Evolutionary conservation across 53 echinoderm and acorn worm species (phyloP).

Genomic region (Pentamera pediparva): DNA sequence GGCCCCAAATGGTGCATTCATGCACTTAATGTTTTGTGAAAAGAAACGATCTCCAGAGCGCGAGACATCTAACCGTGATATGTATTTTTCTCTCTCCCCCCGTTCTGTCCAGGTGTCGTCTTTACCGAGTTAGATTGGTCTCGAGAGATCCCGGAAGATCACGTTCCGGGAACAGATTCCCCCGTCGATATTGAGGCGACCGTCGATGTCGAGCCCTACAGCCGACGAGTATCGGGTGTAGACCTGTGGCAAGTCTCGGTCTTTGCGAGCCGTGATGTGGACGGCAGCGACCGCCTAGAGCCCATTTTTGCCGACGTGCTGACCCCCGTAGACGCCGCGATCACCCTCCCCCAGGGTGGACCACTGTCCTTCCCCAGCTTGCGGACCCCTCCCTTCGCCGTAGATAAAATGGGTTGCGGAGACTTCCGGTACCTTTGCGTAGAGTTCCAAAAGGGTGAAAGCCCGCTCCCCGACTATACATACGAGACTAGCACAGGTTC

Average conservation of each 20-base stretch:
- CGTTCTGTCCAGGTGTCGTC: conserved; percentile 5
- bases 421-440: conserved; percentile 25
- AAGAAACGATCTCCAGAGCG: too few species aligned
- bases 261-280: conserved; percentile 18
- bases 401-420: conserved; percentile 33
- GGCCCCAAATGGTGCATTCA: too few species aligned
- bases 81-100: neutral
- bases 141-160: conserved; percentile 25
- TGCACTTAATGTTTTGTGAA: too few species aligned
- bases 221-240: conserved; percentile 14
- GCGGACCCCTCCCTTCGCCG: conserved; percentile 28
- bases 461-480: conserved; percentile 21
- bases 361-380: conserved; percentile 6
- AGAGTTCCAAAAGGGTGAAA: conserved; percentile 28
- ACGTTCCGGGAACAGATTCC: conserved; percentile 14
- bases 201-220: conserved; percentile 26
- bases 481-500: conserved; percentile 17
- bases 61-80: too few species aligned
- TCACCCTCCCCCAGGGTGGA: conserved; percentile 16
- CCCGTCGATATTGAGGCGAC: conserved; percentile 6
- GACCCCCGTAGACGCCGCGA: conserved; percentile 24
- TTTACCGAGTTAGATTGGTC: conserved; percentile 25
- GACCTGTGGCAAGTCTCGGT: conserved; percentile 29
- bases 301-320: conserved; percentile 8
- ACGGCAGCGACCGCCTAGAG: conserved; percentile 10